Percentiles rank a stretch among this genome's conserved stretches.
Evolutionary conservation across 2,113 vertebrate species (phyloP).

Genomic region (crab-eating macaque (Macaca fascicularis)): T2T-MFA8v1.1 NC_088378.1:55105501-55106000

Average conservation of each 20-base stretch:
- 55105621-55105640: not conserved
- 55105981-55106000: not conserved
- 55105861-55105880: constrained; percentile 17
- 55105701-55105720: not conserved
- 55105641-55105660: not conserved
- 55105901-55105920: constrained; percentile 56
- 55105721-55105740: not conserved
- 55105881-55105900: constrained; percentile 50
- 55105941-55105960: constrained; percentile 53
- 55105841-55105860: constrained; percentile 15
- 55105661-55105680: not conserved
- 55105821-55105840: not conserved
- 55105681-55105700: not conserved
- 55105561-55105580: not conserved
- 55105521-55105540: not conserved
- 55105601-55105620: not conserved
- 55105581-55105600: not conserved
- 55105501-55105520: not conserved
- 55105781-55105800: constrained; percentile 1
- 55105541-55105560: not conserved
- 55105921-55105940: constrained; percentile 23
- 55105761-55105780: not conserved
- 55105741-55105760: not conserved
- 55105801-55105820: not conserved
- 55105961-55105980: constrained; percentile 21